Base-by-base conservation (phyloP, 2,888 invertebrate genomes). In the Elegia similella region DNA sequence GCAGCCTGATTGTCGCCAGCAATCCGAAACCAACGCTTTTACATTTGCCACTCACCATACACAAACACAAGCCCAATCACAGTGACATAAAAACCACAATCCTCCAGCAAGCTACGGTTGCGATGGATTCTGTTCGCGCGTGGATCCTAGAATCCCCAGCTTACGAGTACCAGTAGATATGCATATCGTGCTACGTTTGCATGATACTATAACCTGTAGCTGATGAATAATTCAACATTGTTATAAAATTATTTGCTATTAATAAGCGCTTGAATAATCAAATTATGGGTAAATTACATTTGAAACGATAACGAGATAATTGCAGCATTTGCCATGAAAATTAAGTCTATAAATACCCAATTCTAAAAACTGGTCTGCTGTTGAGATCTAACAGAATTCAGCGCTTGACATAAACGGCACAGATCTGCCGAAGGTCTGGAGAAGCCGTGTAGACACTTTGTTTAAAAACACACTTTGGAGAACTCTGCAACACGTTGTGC, bases 1-100 rank as follows among this genome's bases (percentile, higher is more conserved):
- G 90, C 89, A 90, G 90, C 85, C 90, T 78, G 88, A 84, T 86
- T 88, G 90, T 89, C 90, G 88, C 50, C 34, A 34, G 69, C 80
- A 67, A 77, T 69, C 75, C 76, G 69, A 81, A 79, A 73, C 75
- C 73, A 77, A 68, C 66, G 64, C 64, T 70, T 77, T 80, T 76
- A 75, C 75, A 70, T 63, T 64, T 61, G 62, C 66, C 62, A 62
- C 55, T 61, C 59, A 23, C 57, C 59, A 63, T 60, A 69, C 57
- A 64, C 52, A 52, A 65, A 64, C 58, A 59, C 61, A 64, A 66
- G 66, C 55, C 44, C 54, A 55, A 12, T 23, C 15, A 58, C 23
- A 23, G 34, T 15, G 16, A 17, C 34, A 55, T 68, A 69, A 62
- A 63, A 63, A 43, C 55, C 52, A 69, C 62, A 62, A 53, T 64